A percentile compares a stretch with the other conserved stretches of the same genome.
phyloP scores from a whole-genome alignment of 2,888 invertebrate genomes.

The Xestobium rufovillosum region DNA sequence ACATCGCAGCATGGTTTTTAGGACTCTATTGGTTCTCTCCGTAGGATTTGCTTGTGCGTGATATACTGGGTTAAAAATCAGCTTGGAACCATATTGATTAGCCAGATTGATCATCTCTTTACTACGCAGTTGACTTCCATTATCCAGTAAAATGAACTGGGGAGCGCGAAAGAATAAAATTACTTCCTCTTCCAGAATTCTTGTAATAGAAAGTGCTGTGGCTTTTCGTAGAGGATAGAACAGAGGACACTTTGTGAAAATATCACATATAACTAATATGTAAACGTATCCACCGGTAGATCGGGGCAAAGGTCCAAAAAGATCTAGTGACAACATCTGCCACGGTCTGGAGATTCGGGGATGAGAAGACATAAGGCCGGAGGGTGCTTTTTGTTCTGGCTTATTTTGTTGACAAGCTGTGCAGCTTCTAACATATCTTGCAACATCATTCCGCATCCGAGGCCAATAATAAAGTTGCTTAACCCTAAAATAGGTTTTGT shows the following conservation, averaged over 20 bases:
- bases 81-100: background rate
- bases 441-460: too few species aligned
- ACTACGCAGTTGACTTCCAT: conserved; percentile 2
- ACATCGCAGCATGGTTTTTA: conserved; percentile 1
- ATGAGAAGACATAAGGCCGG: background rate
- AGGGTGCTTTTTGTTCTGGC: too few species aligned
- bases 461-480: too few species aligned
- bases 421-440: too few species aligned
- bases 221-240: too few species aligned
- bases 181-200: background rate
- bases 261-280: background rate
- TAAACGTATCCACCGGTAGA: too few species aligned
- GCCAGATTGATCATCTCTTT: background rate
- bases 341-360: too few species aligned
- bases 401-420: too few species aligned
- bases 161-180: conserved; percentile 2
- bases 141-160: background rate
- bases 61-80: background rate
- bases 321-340: too few species aligned
- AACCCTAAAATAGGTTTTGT: too few species aligned
- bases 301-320: too few species aligned
- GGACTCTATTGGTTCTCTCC: conserved; percentile 1
- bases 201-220: background rate
- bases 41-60: conserved; percentile 4
- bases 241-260: background rate